Evolutionary conservation across 2,113 vertebrate genomes (phyloP).

Genomic region (Zeus faber): DNA sequence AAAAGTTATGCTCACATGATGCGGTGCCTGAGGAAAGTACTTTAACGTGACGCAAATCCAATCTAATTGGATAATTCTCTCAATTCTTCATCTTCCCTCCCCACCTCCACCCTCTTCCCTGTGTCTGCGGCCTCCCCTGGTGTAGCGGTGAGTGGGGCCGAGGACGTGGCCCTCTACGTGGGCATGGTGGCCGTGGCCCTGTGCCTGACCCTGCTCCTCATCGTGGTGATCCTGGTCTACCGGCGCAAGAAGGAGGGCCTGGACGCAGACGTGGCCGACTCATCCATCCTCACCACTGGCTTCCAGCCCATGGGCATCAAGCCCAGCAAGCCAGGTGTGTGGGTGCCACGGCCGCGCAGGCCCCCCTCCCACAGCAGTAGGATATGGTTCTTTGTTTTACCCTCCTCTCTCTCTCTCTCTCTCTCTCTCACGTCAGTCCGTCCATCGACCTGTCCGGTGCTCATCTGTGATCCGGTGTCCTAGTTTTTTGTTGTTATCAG

Average conservation of each 20-base stretch:
- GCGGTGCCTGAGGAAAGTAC: not conserved
- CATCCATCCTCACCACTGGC: slow-evolving; percentile 96
- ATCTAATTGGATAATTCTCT: not conserved
- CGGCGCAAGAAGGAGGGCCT: slow-evolving; percentile 93
- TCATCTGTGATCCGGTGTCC: slow-evolving; percentile 25
- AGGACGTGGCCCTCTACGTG: slow-evolving; percentile 93
- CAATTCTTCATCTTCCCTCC: not conserved
- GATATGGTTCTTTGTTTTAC: slow-evolving; percentile 70
- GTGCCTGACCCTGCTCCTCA: slow-evolving; percentile 89
- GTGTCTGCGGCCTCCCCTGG: not conserved
- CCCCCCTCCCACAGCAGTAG: slow-evolving; percentile 74
- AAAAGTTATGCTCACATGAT: not conserved
- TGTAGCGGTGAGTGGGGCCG: slow-evolving; percentile 80
- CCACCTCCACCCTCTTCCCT: not conserved
- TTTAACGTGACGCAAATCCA: not conserved
- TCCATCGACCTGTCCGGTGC: not conserved
- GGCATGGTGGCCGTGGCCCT: slow-evolving; percentile 91
- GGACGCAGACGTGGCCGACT: slow-evolving; percentile 93
- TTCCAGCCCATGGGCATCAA: slow-evolving; percentile 99
- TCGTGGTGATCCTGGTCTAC: slow-evolving; percentile 89
- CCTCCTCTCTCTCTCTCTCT: slow-evolving; percentile 16
- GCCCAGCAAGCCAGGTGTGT: slow-evolving; percentile 95
- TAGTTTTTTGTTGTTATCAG: slow-evolving; percentile 39
- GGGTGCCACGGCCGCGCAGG: slow-evolving; percentile 72
- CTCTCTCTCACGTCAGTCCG: no score